A percentile compares a stretch with the other conserved stretches of the same genome.
These are phyloP conservation scores for Valencia hispanica DNA, from an alignment of 2,797 vertebrate genomes.

Conservation along the genomic window DNA sequence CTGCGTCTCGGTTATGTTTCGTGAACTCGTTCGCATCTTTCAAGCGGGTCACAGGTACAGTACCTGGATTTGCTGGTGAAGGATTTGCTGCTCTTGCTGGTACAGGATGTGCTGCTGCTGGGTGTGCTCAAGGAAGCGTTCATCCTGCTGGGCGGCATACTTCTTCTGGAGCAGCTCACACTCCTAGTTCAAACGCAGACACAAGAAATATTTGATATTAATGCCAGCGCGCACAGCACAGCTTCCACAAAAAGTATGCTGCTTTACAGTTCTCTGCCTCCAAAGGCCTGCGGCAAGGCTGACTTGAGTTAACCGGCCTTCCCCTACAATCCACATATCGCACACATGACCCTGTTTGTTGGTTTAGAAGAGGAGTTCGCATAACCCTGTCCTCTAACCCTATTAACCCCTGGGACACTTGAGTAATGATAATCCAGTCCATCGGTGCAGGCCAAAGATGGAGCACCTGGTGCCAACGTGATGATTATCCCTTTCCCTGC, in stretches of 20 bases:
- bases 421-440: constrained; percentile 35
- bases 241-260: not conserved
- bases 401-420: constrained; percentile 37
- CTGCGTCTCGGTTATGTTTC: too few species aligned
- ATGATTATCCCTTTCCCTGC: constrained; percentile 47
- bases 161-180: constrained; percentile 98
- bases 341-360: not conserved
- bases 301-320: not conserved
- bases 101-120: constrained; percentile 97
- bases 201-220: not conserved
- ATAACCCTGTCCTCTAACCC: constrained; percentile 4
- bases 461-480: constrained; percentile 25
- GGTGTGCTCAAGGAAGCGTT: constrained; percentile 92
- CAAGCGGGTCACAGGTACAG: not conserved
- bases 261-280: too few species aligned
- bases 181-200: constrained; percentile 81
- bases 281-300: not conserved
- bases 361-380: not conserved
- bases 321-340: not conserved
- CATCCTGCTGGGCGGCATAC: constrained; percentile 92
- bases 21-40: not conserved
- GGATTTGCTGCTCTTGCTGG: constrained; percentile 94
- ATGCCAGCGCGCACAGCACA: not conserved
- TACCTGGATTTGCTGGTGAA: constrained; percentile 81
- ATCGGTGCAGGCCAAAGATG: constrained; percentile 15